A percentile compares a stretch with the other conserved stretches of the same genome.
Evolutionary conservation across 1,140 invertebrate genomes (phyloP).

Genomic region (Formica exsecta): DNA sequence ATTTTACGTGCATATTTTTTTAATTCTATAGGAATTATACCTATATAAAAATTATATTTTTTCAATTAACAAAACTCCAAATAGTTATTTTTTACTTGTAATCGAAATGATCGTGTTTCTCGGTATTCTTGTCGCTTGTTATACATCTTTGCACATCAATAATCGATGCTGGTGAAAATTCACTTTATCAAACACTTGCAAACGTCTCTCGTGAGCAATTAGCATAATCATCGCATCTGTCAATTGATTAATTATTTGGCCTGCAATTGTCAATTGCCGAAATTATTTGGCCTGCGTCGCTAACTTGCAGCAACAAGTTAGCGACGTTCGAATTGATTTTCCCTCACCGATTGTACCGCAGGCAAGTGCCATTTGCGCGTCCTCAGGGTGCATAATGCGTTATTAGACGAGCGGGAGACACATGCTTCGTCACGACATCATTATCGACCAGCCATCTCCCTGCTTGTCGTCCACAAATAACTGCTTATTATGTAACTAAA

Average conservation of each 20-base stretch:
- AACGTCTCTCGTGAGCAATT: not conserved
- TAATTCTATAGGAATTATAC: not conserved
- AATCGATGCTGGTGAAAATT: not conserved
- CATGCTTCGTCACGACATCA: constrained; percentile 72
- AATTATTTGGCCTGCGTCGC: constrained; percentile 5
- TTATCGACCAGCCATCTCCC: constrained; percentile 70
- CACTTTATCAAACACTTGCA: not conserved
- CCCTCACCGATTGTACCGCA: constrained; percentile 25
- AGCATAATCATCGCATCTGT: not conserved
- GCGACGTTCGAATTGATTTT: constrained; percentile 53
- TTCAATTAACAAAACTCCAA: not conserved
- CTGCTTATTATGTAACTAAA: constrained; percentile 20
- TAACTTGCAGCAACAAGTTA: constrained; percentile 50
- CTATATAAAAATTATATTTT: not conserved
- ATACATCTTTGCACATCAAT: not conserved
- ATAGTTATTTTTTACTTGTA: not conserved
- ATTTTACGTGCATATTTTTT: not conserved
- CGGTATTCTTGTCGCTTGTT: not conserved
- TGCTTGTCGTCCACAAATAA: constrained; percentile 11
- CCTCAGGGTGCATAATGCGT: constrained; percentile 68
- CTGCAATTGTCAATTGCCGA: not conserved
- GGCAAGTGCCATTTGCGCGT: constrained; percentile 56
- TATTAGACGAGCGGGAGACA: constrained; percentile 74
- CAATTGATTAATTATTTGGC: constrained; percentile 16
- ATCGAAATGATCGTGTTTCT: not conserved